Percentiles rank a stretch among this genome's conserved stretches.
These are phyloP conservation scores for Mesaphorura yosii DNA, from an alignment of 1,140 invertebrate species.

Conservation along the genomic window DNA sequence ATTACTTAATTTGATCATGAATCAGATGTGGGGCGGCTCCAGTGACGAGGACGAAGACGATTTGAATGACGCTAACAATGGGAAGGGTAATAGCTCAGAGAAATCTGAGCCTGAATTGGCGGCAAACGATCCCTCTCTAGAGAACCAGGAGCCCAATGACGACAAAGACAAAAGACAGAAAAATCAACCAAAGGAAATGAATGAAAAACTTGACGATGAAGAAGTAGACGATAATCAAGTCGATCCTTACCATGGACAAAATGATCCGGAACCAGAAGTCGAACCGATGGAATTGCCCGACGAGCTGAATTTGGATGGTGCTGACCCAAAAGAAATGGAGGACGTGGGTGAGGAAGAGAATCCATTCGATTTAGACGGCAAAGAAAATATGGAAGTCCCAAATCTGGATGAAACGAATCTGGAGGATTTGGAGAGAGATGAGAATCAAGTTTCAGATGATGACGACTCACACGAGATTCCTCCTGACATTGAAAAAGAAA, in stretches of 20 bases:
- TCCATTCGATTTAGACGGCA: conserved; percentile 35
- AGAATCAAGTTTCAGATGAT: conserved; percentile 13
- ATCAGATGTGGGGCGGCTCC: conserved; percentile 78
- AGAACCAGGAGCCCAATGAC: conserved; percentile 26
- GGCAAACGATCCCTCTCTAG: conserved; percentile 34
- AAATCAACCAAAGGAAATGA: conserved; percentile 21
- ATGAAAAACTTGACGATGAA: conserved; percentile 35
- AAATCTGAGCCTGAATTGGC: conserved; percentile 38
- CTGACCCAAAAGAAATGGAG: conserved; percentile 41
- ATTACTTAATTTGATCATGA: too few relatives aligned
- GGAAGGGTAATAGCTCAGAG: conserved; percentile 39
- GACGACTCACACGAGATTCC: conserved; percentile 27
- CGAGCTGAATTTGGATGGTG: conserved; percentile 67
- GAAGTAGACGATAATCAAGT: conserved; percentile 69
- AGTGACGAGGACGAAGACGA: conserved; percentile 53
- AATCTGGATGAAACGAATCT: conserved; percentile 22
- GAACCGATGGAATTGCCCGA: conserved; percentile 78
- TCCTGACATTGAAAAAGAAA: conserved; percentile 28
- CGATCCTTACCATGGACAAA: conserved; percentile 66
- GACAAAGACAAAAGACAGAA: conserved; percentile 27
- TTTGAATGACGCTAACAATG: conserved; percentile 50
- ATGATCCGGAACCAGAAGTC: conserved; percentile 56
- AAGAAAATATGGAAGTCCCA: conserved; percentile 15
- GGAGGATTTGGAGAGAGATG: conserved; percentile 28
- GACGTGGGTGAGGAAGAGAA: conserved; percentile 41